A percentile compares a stretch with the other conserved stretches of the same genome.
Evolutionary conservation across 1,140 invertebrate genomes (phyloP).

Genomic region (Panagrolaimus sp.): DNA sequence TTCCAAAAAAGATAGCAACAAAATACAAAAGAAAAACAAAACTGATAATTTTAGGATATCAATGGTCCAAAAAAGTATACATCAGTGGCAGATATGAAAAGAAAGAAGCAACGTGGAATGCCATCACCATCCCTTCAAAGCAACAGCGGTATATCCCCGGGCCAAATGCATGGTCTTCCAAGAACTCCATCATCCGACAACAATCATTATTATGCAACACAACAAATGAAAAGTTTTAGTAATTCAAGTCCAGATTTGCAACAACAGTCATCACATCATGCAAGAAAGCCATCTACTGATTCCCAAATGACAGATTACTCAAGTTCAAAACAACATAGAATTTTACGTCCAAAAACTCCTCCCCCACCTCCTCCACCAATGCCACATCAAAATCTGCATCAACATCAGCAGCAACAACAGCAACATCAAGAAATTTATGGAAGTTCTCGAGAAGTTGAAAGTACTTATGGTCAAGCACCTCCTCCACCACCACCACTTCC

Average conservation of each 20-base stretch:
- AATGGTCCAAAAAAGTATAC: conserved; percentile 70
- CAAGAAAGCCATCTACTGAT: conserved; percentile 5
- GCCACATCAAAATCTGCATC: background rate
- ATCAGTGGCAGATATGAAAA: conserved; percentile 89
- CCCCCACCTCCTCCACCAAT: conserved; percentile 40
- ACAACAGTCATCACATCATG: conserved; percentile 6
- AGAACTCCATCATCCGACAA: conserved; percentile 3
- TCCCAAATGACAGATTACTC: conserved; percentile 35
- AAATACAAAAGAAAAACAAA: no score
- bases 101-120: conserved; percentile 63
- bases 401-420: background rate
- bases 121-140: conserved; percentile 22
- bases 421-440: conserved; percentile 9
- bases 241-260: conserved; percentile 46
- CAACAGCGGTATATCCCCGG: conserved; percentile 11
- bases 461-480: conserved; percentile 20
- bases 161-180: background rate
- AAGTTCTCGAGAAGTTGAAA: conserved; percentile 6
- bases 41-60: no score
- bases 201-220: background rate
- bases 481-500: conserved; percentile 18
- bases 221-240: conserved; percentile 43
- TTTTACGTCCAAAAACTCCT: conserved; percentile 49
- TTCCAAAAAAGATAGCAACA: no score
- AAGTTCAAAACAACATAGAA: conserved; percentile 28